Evolutionary conservation across 1,140 invertebrate genomes (phyloP), one percentile per base, ranked within the genome.

Genomic region (Diabrotica undecimpunctata): DNA sequence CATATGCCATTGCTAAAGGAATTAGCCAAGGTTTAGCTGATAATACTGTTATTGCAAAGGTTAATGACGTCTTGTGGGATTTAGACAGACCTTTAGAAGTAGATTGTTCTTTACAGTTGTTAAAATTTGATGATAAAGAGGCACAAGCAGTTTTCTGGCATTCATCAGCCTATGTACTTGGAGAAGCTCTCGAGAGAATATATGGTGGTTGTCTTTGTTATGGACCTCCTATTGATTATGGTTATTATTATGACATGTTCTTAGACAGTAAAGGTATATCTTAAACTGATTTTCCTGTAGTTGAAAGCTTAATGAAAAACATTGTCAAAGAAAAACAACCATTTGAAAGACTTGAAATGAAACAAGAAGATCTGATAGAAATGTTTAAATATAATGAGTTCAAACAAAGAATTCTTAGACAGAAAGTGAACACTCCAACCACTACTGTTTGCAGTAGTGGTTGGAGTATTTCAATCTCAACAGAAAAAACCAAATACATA

Each of bases 351-450:
- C 79, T 99, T 7, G 97, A 97, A 81, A 86, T 99, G 81, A 95
- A 87, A 9, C 99, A 99, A 79, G 92, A 95, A 74, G 92, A 98
- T 80, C 80, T 99, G 3, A 74, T 99, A 8, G 91, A 99, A 78
- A 98, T 99, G 97, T 99, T 99, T 78, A 90, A 94, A 79, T 98
- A 98, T 75, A 99, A 99, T 77, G 86, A 91, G 68, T 99, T 99
- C 78, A 99, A 99, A 86, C 84, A 94, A n/a, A 85, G 97, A 56
- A 98, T 99, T 71, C 79, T 99, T 3, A 96, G 97, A 56, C 95
- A 99, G 75, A 98, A 96, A 80, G 91, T 99, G 1, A 86, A 88
- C 52, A 96, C 95, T 5, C 90, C 94, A 1, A 97, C 91, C 4
- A 99, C 98, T 25, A 99, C 97, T 6, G 94, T 97, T 7, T 99